Evolutionary conservation across 2,888 invertebrate genomes (phyloP).

Genomic region (Noctua janthe): DNA sequence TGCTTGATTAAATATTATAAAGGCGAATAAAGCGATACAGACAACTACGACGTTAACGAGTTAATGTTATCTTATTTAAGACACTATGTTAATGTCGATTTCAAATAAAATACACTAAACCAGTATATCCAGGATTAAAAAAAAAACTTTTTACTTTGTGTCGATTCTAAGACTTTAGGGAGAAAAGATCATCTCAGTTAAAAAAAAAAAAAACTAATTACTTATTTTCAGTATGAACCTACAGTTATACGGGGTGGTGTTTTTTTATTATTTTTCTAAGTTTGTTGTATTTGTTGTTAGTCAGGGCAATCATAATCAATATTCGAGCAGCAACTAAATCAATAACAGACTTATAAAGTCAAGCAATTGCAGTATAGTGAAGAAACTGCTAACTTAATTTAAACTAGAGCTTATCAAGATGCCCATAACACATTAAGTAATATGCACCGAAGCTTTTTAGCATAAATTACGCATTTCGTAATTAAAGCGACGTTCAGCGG

Average conservation of each 20-base stretch:
- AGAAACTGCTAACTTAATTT: not conserved
- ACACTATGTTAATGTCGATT: not conserved
- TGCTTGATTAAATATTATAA: conserved; percentile 13
- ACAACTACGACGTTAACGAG: conserved; percentile 12
- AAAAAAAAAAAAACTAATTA: not conserved
- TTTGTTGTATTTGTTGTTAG: not conserved
- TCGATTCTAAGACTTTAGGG: not conserved
- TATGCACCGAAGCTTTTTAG: conserved; percentile 28
- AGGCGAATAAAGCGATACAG: not conserved
- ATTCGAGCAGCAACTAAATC: too few relatives aligned
- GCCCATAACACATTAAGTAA: not conserved
- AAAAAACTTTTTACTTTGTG: not conserved
- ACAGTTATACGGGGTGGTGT: not conserved
- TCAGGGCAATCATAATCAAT: too few relatives aligned
- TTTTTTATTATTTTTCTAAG: not conserved
- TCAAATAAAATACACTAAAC: not conserved
- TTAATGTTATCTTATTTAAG: conserved; percentile 1
- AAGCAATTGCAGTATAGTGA: not conserved
- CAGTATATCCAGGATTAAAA: too few relatives aligned
- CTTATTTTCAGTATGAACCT: not conserved
- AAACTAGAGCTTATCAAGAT: conserved; percentile 31
- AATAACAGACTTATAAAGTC: not conserved
- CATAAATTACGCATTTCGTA: conserved; percentile 49
- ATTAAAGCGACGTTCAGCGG: conserved; percentile 36
- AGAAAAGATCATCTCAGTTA: not conserved